Evolutionary conservation across 2,113 vertebrate species (phyloP), one percentile per base, ranked within the genome.

Genomic region (Ploceus nigricollis): DNA sequence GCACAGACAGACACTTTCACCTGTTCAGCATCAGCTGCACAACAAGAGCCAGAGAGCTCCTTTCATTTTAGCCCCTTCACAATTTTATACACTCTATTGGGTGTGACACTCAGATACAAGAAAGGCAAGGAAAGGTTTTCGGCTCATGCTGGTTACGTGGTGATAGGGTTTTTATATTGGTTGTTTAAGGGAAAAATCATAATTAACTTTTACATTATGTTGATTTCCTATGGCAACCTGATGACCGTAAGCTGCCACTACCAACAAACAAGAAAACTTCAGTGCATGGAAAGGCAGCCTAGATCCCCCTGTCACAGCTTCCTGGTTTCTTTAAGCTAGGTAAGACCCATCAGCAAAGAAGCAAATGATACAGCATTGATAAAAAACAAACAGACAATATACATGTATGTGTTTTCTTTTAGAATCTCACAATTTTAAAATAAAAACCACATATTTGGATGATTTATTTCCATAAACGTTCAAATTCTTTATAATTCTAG

Each of bases 11-110:
- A 78, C 40, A 76, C 1, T 5, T 58, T 82, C 92, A 96, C 90
- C 95, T 95, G 92, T 88, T 93, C 89, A 87, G 71, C 70, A 71
- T 28, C 83, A 75, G 61, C 45, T 82, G 47, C 57, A 80, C 42
- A 54, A 31, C 60, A 13, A 75, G 69, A 58, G 57, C 45, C 3
- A 0, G 27, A 8, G 47, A 64, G 78, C 47, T 47, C 37, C 8
- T 42, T 50, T 19, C 45, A 33, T 48, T 87, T 83, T 37, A 79
- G 53, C 25, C 42, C 82, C 76, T 56, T 61, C 42, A 3, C 23
- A 5, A 73, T 65, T 86, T 80, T 63, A 54, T 9, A 45, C 45
- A 54, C 19, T 27, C 24, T 48, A 5, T 5, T 47, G 24, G 25
- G 66, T 56, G 50, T 25, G n/a, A 65, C 6, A 77, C 28, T 66